Base-by-base conservation (phyloP, 2,888 invertebrate genomes). In the Cistogaster globosa region DNA sequence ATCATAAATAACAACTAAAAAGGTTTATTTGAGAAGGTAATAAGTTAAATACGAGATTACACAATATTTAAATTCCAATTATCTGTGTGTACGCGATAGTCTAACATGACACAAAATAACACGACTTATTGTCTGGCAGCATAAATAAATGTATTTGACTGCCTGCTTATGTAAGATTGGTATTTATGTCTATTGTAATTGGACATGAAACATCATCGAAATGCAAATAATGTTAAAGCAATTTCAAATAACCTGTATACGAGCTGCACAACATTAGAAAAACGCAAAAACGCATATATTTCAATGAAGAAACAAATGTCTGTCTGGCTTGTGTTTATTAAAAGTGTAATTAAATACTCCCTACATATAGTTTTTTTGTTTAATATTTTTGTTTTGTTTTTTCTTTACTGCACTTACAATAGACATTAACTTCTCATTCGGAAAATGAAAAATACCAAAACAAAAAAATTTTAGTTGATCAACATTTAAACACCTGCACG, bases 341-440 rank as follows among this genome's bases (percentile, higher is more conserved):
- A 57, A 51, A 42, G 2, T 83, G 82, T 65, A 83, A 78, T 83
- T 51, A 45, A 75, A 83, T 74, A 78, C 83, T 63, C 78, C 68
- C 67, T 63, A 7, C 32, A 32, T 32, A 32, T 53, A 26, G 16
- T n/a, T 32, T 51, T 58, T 55, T 57, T 11, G 18, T 42, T 48
- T 32, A 7, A 32, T 32, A 51, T 32, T 32, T 51, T 2, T 57
- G 51, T 51, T 32, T 32, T 51, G 9, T 57, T 57, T 57, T 63
- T 22, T 53, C 48, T 67, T 57, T 8, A 38, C 12, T 20, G 45
- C 77, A 83, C 67, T 67, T 72, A 78, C 68, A 57, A 32, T 62
- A 68, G 83, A 78, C 60, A 77, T 22, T 42, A 71, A 72, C 76
- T 77, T 71, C 53, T 65, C 71, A 83, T 72, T 65, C 36, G 62